Base-by-base conservation (phyloP, 2,113 vertebrate species). In the Phaethon lepturus region DNA sequence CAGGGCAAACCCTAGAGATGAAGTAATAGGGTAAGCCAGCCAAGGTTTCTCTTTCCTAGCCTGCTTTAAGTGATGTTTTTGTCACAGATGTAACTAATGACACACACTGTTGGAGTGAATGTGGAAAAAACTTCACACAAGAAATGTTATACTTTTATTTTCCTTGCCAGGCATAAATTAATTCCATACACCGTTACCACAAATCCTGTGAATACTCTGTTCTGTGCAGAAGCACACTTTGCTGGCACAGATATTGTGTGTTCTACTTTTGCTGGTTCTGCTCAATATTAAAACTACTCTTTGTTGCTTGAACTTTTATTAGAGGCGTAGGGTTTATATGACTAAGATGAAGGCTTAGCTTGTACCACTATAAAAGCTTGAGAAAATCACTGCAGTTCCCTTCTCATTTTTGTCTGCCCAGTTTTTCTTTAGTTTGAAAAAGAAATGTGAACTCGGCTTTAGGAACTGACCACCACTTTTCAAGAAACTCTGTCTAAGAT, bases 1-100 rank as follows among this genome's bases (percentile, higher is more conserved):
- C 18, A 76, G 75, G 74, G 83, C 73, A 94, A 96, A 91, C 62
- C 86, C 86, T 76, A 31, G 53, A 85, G 88, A 92, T 94, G 84
- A 95, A 95, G 74, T 97, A 92, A 96, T 76, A 90, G 58, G 74
- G 47, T 42, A 59, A 44, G 42, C 13, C 12, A 88, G 88, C 86
- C 95, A 96, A 91, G 40, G 84, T 86, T 91, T 90, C 86, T 83
- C 72, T 91, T 94, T 83, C 53, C 72, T 97, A 63, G 56, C 38
- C 92, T 85, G n/a, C 45, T 88, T 67, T 80, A 93, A 96, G 62
- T 86, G 74, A 93, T 95, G 93, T 88, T 93, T 95, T 90, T 90
- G 93, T 97, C 86, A 94, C 97, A 98, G 96, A 97, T 96, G 90
- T 97, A 97, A 94, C 84, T 96, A 96, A 98, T 96, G 96, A 97